Evolutionary conservation across 1,140 invertebrate genomes (phyloP), one percentile per base, ranked within the genome.

Genomic region (Trinorchestia longiramus): DNA sequence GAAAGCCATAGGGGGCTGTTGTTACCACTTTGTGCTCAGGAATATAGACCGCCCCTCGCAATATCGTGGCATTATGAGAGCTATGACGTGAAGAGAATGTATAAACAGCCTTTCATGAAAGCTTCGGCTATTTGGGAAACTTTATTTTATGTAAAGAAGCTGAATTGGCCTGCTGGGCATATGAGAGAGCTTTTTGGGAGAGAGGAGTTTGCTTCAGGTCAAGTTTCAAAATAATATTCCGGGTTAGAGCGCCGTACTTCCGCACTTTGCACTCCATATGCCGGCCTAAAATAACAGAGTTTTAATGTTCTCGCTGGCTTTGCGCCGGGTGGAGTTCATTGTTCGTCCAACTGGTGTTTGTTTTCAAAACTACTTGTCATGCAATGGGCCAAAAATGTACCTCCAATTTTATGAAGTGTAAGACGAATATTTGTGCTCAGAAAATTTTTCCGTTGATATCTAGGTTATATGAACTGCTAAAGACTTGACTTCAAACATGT

Each of bases 101-200:
- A 90, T 90, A 90, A 90, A 90, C 36, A 90, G 88, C 62, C 88
- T 90, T 36, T 41, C 88, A 90, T 90, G 43, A 90, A 90, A 90
- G 88, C 88, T 90, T 90, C 11, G 88, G 88, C 88, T 90, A 90
- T 90, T 41, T 43, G 88, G 88, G 43, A 90, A 90, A 90, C 88
- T 90, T 90, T 90, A 90, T 90, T 42, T 90, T 90, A 90, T 90
- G 88, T 43, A 90, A 43, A 90, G 88, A 15, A 90, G 88, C 41
- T 90, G 88, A 90, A 90, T 90, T 90, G 88, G 88, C n/a, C 88
- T 42, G 88, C 88, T 90, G 88, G 88, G 88, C 88, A 90, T 90
- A 90, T 90, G 43, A 90, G 88, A 42, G 43, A 90, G 88, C 23
- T 36, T 90, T 90, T 90, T 90, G 15, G 88, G 43, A 90, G 43